A percentile compares a stretch with the other conserved stretches of the same genome.
Evolutionary conservation across 35 echinoderm and acorn worm species (phyloP).

Genomic region (Ophiothrix spiculata): DNA sequence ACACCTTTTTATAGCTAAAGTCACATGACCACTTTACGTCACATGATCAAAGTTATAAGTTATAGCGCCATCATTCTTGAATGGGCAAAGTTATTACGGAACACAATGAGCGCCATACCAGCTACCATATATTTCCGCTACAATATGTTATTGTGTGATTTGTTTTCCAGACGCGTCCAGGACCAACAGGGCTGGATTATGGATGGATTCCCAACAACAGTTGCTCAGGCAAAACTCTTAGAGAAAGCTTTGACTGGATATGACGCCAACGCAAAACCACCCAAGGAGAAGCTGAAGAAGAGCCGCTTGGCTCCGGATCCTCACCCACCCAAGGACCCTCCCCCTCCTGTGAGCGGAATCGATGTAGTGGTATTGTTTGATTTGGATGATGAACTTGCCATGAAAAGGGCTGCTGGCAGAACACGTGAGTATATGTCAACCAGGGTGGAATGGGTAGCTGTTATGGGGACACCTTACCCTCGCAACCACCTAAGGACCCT

Average conservation of each 20-base stretch:
- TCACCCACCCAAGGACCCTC: slow-evolving; percentile 89
- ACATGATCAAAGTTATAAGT: too few relatives aligned
- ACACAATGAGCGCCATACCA: too few relatives aligned
- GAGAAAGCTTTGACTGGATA: slow-evolving; percentile 98
- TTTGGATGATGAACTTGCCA: slow-evolving; percentile 68
- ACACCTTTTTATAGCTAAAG: too few relatives aligned
- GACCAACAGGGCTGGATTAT: slow-evolving; percentile 97
- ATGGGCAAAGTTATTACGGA: too few relatives aligned
- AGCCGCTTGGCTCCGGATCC: slow-evolving; percentile 89
- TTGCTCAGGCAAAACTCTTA: slow-evolving; percentile 85
- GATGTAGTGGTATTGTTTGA: slow-evolving; percentile 90
- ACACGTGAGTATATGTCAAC: slow-evolving; percentile 82
- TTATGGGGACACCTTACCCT: too few relatives aligned
- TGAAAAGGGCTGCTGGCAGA: slow-evolving; percentile 84
- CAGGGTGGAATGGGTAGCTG: too few relatives aligned
- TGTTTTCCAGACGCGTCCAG: slow-evolving; percentile 65
- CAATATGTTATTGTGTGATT: too few relatives aligned
- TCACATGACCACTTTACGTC: too few relatives aligned
- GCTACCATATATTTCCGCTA: too few relatives aligned
- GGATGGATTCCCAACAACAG: slow-evolving; percentile 90
- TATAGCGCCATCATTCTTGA: too few relatives aligned
- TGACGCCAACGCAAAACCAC: slow-evolving; percentile 90
- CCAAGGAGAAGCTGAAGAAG: slow-evolving; percentile 67
- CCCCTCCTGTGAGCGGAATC: slow-evolving; percentile 93
- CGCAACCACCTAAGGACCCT: slow-evolving; percentile 92